Evolutionary conservation across 2,888 invertebrate genomes (phyloP), one percentile per base, ranked within the genome.

Genomic region (Epistrophella euchroma): DNA sequence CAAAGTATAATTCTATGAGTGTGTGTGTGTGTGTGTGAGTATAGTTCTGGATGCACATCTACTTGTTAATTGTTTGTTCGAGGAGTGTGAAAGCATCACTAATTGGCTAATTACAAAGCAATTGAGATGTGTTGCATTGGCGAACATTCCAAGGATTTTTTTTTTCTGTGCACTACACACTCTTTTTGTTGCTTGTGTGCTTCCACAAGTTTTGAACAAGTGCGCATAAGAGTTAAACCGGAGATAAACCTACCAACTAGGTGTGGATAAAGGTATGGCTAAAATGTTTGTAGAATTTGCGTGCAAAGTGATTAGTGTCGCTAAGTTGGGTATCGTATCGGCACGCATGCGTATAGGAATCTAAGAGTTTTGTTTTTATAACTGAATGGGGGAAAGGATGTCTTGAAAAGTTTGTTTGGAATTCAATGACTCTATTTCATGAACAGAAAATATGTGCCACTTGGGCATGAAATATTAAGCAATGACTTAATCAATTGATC

Each of bases 51-150:
- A 78, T 58, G 66, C 82, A 77, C 70, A 77, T 78, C 60, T 64
- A 60, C 83, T 79, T 85, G 83, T 87, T 80, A 88, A 85, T 72
- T 88, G 82, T 84, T 86, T 85, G 85, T 77, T 82, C 86, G 82
- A 45, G 79, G 86, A 88, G 90, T 90, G 90, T 90, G 90, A 90
- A 90, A 90, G 89, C 88, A 88, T 80, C 89, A 89, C 89, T 90
- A 90, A 90, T 90, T 90, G 90, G 88, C 89, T 90, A 90, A 90
- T 90, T 90, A 90, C 89, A 88, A 79, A 85, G 82, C 86, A 82
- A 86, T 82, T 82, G 86, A 86, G 86, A 86, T 81, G 81, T 81
- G 86, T 80, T 80, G 80, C 85, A 84, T 75, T 71, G 78, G 74
- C 35, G 62, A 55, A 64, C 70, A 74, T 77, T 83, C 73, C 71